Evolutionary conservation across 2,797 vertebrate species (phyloP).

Genomic region (Pseudochirops cupreus): DNA sequence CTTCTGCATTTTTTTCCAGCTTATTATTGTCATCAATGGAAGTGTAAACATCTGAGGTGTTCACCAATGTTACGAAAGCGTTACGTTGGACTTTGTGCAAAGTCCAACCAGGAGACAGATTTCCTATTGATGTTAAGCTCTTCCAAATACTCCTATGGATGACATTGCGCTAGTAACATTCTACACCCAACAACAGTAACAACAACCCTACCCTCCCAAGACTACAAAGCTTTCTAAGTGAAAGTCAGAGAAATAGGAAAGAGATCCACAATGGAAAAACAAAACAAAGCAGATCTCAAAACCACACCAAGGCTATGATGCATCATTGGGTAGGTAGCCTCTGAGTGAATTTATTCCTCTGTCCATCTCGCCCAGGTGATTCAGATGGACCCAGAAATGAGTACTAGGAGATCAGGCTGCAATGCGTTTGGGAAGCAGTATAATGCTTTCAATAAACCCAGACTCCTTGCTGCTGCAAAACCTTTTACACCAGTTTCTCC

Average conservation of each 20-base stretch:
- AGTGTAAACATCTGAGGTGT: background rate
- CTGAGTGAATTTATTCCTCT: background rate
- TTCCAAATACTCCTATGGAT: background rate
- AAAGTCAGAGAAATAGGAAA: background rate
- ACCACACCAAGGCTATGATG: background rate
- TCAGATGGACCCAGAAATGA: background rate
- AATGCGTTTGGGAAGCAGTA: background rate
- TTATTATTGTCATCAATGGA: background rate
- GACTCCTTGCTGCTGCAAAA: background rate
- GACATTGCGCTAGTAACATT: background rate
- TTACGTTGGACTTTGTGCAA: background rate
- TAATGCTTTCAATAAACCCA: background rate
- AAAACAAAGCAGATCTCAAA: background rate
- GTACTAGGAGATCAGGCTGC: background rate
- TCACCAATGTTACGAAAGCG: background rate
- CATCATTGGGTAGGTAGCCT: background rate
- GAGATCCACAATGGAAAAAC: background rate
- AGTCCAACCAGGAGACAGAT: background rate
- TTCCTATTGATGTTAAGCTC: background rate
- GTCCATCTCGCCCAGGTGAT: too few relatives aligned
- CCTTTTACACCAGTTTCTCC: background rate
- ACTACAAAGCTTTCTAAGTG: background rate
- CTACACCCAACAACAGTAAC: background rate
- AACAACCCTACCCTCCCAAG: background rate
- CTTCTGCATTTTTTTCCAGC: background rate